Conservation (phyloP, 2,888 invertebrate genomes). For the Trypoxylon attenuatum region DNA sequence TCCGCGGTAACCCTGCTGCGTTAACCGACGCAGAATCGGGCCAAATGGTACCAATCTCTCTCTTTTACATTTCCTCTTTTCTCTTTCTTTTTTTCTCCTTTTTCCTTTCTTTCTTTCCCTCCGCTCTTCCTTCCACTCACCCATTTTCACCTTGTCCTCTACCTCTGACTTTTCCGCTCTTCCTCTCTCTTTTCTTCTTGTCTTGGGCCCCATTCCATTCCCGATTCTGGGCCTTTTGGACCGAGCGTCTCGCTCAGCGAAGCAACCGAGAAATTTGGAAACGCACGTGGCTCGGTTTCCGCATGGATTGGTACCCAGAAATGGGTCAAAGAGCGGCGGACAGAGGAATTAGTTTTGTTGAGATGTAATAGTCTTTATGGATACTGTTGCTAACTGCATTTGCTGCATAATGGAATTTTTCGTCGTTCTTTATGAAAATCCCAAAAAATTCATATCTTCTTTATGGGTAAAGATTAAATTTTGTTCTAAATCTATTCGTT, state of each 20-base stretch:
- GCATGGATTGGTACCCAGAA: conserved; percentile 39
- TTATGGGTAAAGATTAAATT: no score
- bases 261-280: conserved; percentile 31
- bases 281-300: conserved; percentile 46
- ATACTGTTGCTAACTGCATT: no score
- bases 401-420: no score
- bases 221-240: conserved; percentile 1
- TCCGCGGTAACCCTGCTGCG: conserved; percentile 73
- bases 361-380: no score
- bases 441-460: no score
- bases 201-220: no score
- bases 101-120: background rate
- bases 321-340: conserved; percentile 38
- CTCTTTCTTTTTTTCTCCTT: conserved; percentile 17
- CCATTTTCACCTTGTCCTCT: conserved; percentile 21
- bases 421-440: no score
- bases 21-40: conserved; percentile 67
- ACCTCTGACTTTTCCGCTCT: conserved; percentile 14
- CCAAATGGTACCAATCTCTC: conserved; percentile 69
- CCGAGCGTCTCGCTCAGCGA: conserved; percentile 6
- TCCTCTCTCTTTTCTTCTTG: conserved; percentile 2
- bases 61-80: no score
- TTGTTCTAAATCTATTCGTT: no score
- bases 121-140: conserved; percentile 9
- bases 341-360: conserved; percentile 35